Base-by-base conservation (phyloP, 2,888 invertebrate genomes). In the Ischnus inquisitorius region DNA sequence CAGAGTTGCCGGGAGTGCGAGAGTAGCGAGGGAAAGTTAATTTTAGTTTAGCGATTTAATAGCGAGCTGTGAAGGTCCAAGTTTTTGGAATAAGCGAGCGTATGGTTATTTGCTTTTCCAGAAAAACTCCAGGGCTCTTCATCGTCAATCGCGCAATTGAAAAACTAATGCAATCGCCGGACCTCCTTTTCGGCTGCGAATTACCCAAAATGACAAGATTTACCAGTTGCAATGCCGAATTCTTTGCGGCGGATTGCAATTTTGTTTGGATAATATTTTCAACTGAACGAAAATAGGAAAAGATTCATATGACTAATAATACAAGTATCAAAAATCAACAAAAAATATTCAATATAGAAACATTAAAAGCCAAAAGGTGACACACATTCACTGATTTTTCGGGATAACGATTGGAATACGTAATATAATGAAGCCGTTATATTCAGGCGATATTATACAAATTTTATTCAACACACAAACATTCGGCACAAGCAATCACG, bases 21-120 rank as follows among this genome's bases (percentile, higher is more conserved):
- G 60, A 39, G 19, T 51, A 79, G 41, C 62, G 51, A 51, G n/a
- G n/a, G 64, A 71, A 75, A 64, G 48, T 46, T 48, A 16, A 75
- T 62, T 60, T 60, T 22, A 19, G 54, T 12, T 28, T 64, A 22
- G 34, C 10, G 16, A 19, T 39, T 34, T 28, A 64, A 64, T 14
- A 60, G 60, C 60, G 28, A 28, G 19, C 4, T 22, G 19, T 22
- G 22, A 19, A 54, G 54, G 19, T 19, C 22, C 3, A 22, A 19
- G 54, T 54, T 22, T 54, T 54, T 19, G 54, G 25, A 57, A 57
- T 4, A 25, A 57, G 8, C 16, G 8, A 51, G 16, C 19, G n/a
- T 8, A 51, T 10, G 16, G 19, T 34, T 19, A 51, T 51, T 51
- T 51, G 0, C 34, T 10, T 19, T 8, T 19, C 3, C 51, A 16